Evolutionary conservation across 1,140 invertebrate genomes (phyloP).

Genomic region (Sitophilus oryzae): DNA sequence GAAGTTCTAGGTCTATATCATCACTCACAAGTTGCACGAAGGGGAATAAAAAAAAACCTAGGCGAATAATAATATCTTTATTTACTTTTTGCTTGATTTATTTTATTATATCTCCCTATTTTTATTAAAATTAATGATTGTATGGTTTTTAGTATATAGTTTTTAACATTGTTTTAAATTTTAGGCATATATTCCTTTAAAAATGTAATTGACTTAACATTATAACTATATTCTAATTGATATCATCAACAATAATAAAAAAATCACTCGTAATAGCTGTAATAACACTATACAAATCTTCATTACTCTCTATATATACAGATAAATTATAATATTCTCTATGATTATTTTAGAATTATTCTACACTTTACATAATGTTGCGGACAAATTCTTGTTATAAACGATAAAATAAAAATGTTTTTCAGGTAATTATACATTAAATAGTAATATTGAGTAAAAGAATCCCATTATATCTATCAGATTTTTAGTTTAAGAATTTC

Average conservation of each 20-base stretch:
- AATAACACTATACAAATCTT: background rate
- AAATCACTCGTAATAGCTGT: background rate
- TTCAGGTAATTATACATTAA: too few species aligned
- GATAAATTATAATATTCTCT: background rate
- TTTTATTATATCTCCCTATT: background rate
- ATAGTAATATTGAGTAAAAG: too few species aligned
- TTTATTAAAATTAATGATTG: background rate
- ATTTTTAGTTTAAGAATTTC: too few species aligned
- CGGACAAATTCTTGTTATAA: background rate
- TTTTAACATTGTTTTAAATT: background rate
- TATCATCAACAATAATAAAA: background rate
- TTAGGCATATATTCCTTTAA: background rate
- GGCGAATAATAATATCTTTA: background rate
- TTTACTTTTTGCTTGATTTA: background rate
- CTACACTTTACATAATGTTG: background rate
- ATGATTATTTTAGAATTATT: background rate
- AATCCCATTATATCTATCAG: too few species aligned
- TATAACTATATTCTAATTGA: background rate
- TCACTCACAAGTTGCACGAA: too few species aligned
- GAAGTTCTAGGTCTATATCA: too few species aligned
- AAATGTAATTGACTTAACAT: background rate
- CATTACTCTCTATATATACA: background rate
- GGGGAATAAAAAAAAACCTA: too few species aligned
- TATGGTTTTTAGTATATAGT: background rate
- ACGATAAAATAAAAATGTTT: background rate